These are phyloP conservation scores for Cataglyphis altisquamis DNA, from an alignment of 2,888 invertebrate species.

Conservation along the genomic window DNA sequence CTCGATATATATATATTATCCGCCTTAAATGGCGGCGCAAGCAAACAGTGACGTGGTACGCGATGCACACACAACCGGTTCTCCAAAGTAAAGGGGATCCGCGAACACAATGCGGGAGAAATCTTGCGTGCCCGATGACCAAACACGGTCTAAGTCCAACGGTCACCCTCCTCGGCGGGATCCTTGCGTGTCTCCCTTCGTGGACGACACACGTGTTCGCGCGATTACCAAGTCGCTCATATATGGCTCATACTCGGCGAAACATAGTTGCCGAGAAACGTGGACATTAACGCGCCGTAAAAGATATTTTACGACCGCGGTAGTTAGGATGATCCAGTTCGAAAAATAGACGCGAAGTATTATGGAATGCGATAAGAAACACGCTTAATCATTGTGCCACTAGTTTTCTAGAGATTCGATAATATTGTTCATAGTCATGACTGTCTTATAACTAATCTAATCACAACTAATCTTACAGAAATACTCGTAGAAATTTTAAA, in stretches of 20 bases:
- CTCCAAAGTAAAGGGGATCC: conserved; percentile 55
- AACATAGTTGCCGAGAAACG: neutral
- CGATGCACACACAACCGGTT: conserved; percentile 68
- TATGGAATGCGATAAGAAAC: neutral
- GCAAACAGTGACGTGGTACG: conserved; percentile 64
- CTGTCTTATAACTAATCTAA: neutral
- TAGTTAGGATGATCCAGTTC: neutral
- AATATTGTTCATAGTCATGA: neutral
- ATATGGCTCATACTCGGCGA: conserved; percentile 39
- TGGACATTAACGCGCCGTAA: conserved; percentile 7
- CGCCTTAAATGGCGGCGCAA: conserved; percentile 68
- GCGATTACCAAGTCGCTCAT: conserved; percentile 35
- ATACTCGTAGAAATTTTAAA: neutral
- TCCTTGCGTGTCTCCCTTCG: conserved; percentile 17
- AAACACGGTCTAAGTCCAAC: conserved; percentile 64
- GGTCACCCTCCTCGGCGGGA: conserved; percentile 11
- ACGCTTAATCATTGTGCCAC: neutral
- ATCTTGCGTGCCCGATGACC: conserved; percentile 68
- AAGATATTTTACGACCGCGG: conserved; percentile 24
- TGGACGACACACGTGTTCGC: conserved; percentile 35
- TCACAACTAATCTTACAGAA: neutral
- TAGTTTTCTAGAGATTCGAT: neutral
- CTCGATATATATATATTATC: conserved; percentile 65
- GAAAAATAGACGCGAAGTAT: neutral
- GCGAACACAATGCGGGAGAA: conserved; percentile 71